Conservation (phyloP, 2,113 vertebrate species). For the Uria lomvia region DNA sequence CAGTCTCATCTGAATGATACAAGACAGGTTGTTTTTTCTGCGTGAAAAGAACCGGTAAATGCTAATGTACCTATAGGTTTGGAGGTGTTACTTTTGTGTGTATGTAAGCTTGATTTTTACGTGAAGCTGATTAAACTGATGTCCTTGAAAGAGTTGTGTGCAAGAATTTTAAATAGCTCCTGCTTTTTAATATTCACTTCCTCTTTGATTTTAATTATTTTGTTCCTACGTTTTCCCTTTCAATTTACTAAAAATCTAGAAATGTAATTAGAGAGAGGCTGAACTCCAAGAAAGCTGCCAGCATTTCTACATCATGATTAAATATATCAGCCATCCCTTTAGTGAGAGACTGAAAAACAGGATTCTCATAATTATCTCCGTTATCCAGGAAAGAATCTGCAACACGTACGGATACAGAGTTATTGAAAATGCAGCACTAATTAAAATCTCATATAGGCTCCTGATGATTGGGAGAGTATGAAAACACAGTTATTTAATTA, state of each 20-base stretch:
- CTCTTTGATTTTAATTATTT: slow-evolving; percentile 80
- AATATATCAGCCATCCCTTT: slow-evolving; percentile 73
- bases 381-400: slow-evolving; percentile 77
- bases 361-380: slow-evolving; percentile 73
- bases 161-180: slow-evolving; percentile 74
- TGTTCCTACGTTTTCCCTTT: slow-evolving; percentile 78
- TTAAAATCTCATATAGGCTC: slow-evolving; percentile 75
- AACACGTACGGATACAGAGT: slow-evolving; percentile 44
- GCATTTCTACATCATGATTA: slow-evolving; percentile 75
- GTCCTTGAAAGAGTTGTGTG: slow-evolving; percentile 29
- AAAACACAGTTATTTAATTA: slow-evolving; percentile 66
- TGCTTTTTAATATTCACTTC: slow-evolving; percentile 77
- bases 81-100: not conserved
- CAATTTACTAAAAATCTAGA: slow-evolving; percentile 78
- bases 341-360: slow-evolving; percentile 68
- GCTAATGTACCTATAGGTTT: not conserved
- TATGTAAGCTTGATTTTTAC: not conserved
- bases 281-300: slow-evolving; percentile 76
- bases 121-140: slow-evolving; percentile 52
- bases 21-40: not conserved
- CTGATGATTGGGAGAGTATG: slow-evolving; percentile 43
- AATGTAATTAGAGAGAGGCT: slow-evolving; percentile 81
- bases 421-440: slow-evolving; percentile 78
- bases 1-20: not conserved
- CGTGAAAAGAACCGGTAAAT: not conserved